Percentiles rank a stretch among this genome's conserved stretches.
Conservation (phyloP, 2,797 vertebrate species). For the Menidia menidia region DNA sequence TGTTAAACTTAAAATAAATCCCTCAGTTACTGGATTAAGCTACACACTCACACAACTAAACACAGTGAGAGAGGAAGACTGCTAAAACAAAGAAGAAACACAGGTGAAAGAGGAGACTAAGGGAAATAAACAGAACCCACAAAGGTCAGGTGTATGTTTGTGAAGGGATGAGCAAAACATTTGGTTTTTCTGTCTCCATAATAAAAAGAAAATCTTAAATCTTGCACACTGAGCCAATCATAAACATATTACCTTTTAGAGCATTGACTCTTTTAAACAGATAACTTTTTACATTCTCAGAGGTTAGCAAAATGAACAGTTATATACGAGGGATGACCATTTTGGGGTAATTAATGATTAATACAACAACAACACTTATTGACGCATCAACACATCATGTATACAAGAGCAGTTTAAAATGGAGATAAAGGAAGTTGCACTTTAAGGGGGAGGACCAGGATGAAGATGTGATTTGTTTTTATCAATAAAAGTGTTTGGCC, state of each 20-base stretch:
- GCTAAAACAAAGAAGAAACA: not conserved
- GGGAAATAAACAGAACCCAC: slow-evolving; percentile 6
- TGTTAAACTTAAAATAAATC: slow-evolving; percentile 41
- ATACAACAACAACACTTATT: not conserved
- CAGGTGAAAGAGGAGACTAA: not conserved
- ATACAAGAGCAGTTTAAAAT: not conserved
- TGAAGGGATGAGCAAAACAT: not conserved
- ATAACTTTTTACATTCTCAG: not conserved
- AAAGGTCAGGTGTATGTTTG: not conserved
- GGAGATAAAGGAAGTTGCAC: not conserved
- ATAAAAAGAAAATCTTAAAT: not conserved
- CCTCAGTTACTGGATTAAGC: slow-evolving; percentile 39
- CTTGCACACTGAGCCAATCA: not conserved
- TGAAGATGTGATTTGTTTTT: slow-evolving; percentile 8
- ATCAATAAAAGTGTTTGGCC: slow-evolving; percentile 17
- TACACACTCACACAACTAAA: slow-evolving; percentile 18
- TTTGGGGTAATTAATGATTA: not conserved
- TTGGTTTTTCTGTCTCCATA: not conserved
- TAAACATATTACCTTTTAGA: not conserved
- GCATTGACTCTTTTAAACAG: not conserved
- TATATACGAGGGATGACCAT: not conserved
- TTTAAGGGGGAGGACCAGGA: not conserved
- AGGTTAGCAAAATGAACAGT: not conserved
- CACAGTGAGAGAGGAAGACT: slow-evolving; percentile 3
- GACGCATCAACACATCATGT: not conserved